phyloP scores from a whole-genome alignment of 2,113 vertebrate species.

The Nesogale talazaci region DNA sequence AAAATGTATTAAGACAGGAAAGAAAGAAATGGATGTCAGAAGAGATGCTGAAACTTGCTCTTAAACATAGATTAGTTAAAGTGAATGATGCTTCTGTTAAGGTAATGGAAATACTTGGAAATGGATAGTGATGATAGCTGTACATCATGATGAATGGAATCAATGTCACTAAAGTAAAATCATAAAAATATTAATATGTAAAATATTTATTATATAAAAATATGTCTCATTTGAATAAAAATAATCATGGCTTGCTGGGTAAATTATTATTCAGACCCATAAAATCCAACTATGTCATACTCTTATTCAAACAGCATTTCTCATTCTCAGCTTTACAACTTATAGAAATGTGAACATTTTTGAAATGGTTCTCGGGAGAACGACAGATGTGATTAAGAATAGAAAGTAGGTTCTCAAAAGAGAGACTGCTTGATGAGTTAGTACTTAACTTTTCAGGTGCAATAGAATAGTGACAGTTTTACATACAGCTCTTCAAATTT shows the following conservation, averaged over 20 bases:
- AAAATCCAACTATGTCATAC: neutral
- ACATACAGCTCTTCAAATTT: slow-evolving; percentile 15
- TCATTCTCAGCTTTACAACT: slow-evolving; percentile 34
- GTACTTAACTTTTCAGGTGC: neutral
- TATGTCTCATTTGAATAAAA: neutral
- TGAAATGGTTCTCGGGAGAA: slow-evolving; percentile 9
- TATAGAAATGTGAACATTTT: slow-evolving; percentile 23
- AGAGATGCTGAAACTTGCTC: no score
- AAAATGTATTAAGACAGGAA: no score
- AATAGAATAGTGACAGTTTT: slow-evolving; percentile 37
- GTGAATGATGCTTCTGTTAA: neutral
- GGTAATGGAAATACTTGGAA: neutral
- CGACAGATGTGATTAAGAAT: neutral
- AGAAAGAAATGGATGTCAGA: no score
- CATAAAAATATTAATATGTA: neutral
- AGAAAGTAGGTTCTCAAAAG: neutral
- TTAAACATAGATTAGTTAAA: no score
- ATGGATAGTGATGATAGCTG: neutral
- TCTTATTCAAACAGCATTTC: slow-evolving; percentile 22
- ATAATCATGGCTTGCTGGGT: neutral
- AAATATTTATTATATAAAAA: neutral
- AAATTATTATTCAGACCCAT: slow-evolving; percentile 1
- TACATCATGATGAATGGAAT: neutral
- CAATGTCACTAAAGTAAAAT: neutral
- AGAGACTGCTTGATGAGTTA: neutral